Evolutionary conservation across 2,888 invertebrate genomes (phyloP).

Genomic region (Acronicta leporina): DNA sequence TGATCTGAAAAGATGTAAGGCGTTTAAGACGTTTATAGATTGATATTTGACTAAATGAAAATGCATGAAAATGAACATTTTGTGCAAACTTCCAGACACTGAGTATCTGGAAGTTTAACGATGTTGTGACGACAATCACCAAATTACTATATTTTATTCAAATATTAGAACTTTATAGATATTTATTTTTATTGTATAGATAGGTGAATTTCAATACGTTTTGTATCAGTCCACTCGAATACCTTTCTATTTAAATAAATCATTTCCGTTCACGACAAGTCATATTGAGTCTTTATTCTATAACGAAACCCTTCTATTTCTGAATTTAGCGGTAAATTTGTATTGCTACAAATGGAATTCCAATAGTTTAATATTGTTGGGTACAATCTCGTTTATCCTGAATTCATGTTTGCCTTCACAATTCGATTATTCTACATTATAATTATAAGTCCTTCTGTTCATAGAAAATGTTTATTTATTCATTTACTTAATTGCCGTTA

Average conservation of each 20-base stretch:
- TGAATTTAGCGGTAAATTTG: constrained; percentile 17
- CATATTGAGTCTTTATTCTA: constrained; percentile 35
- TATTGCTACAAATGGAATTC: constrained; percentile 18
- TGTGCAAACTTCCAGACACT: too few species aligned
- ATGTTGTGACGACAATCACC: too few species aligned
- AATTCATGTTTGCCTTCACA: constrained; percentile 21
- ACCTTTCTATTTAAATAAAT: constrained; percentile 55
- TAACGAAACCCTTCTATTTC: constrained; percentile 19
- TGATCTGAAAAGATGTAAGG: too few species aligned
- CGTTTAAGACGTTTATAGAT: too few species aligned
- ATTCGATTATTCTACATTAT: constrained; percentile 7
- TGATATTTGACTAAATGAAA: too few species aligned
- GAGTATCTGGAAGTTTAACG: too few species aligned
- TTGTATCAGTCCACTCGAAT: constrained; percentile 41
- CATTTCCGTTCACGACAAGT: constrained; percentile 42
- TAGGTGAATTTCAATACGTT: constrained; percentile 3
- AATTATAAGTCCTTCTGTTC: background rate
- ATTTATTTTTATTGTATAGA: background rate
- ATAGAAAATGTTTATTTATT: background rate
- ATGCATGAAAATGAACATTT: too few species aligned
- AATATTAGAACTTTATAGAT: too few species aligned
- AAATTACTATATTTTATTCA: too few species aligned
- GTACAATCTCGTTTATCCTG: constrained; percentile 22
- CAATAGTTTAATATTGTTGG: constrained; percentile 11
- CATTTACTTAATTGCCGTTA: background rate